These are phyloP conservation scores for Prietella phreatophila DNA, from an alignment of 2,113 vertebrate species.

Conservation along the genomic window DNA sequence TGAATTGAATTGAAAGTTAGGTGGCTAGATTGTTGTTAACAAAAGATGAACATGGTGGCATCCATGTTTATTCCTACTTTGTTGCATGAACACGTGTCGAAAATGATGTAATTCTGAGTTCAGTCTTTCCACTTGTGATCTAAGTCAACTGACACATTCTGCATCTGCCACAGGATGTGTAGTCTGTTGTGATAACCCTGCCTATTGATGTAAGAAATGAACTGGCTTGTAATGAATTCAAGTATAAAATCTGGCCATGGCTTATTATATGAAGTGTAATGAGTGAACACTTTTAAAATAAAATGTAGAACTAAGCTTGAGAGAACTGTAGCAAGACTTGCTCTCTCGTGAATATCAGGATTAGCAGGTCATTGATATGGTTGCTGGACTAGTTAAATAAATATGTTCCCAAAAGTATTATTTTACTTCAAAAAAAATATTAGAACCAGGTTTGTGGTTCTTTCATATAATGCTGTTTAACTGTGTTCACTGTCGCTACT, in stretches of 20 bases:
- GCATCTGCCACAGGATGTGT: conserved; percentile 5
- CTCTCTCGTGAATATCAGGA: background rate
- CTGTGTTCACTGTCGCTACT: background rate
- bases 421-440: background rate
- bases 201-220: background rate
- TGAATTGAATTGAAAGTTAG: background rate
- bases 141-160: conserved; percentile 5
- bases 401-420: background rate
- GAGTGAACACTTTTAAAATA: background rate
- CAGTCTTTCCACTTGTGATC: background rate
- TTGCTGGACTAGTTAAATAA: background rate
- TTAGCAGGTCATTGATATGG: background rate
- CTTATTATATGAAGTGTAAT: background rate
- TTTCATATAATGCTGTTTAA: background rate
- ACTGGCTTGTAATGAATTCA: background rate
- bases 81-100: background rate
- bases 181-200: background rate
- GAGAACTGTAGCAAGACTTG: background rate
- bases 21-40: background rate
- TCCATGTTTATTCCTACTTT: background rate
- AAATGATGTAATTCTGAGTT: background rate
- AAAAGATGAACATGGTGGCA: background rate
- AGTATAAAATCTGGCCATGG: background rate
- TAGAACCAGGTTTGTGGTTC: background rate
- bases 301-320: background rate